These are phyloP conservation scores for Crotophaga sulcirostris DNA, from an alignment of 2,113 vertebrate genomes.

Conservation along the genomic window DNA sequence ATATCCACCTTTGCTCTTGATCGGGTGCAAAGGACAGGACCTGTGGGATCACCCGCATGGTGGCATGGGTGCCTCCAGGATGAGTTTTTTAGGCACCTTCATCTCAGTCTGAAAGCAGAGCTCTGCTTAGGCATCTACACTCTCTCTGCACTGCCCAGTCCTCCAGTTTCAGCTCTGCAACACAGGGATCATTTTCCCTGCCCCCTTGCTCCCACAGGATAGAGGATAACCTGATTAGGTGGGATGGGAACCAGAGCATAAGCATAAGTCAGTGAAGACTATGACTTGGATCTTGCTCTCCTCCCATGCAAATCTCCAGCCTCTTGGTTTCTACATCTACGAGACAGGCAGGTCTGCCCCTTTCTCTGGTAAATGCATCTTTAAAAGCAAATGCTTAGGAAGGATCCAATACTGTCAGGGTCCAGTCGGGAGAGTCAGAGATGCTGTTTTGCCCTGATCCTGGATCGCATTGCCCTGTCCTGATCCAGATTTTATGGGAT, in stretches of 20 bases:
- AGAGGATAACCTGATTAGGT: background rate
- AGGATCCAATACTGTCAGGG: background rate
- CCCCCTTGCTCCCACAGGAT: fast-evolving
- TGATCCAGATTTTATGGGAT: background rate
- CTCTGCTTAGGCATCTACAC: background rate
- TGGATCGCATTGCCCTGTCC: background rate
- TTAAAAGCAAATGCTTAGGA: background rate
- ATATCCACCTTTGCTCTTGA: background rate
- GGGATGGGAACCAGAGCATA: background rate
- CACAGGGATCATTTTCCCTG: background rate
- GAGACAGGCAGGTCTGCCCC: background rate
- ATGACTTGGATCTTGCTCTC: background rate
- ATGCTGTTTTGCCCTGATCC: background rate
- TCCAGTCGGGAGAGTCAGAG: background rate
- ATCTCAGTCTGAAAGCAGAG: background rate
- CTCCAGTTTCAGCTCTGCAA: background rate
- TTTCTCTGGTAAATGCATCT: background rate
- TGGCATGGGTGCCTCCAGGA: background rate
- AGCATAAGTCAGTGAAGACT: background rate
- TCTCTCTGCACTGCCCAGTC: fast-evolving
- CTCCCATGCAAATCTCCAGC: fast-evolving
- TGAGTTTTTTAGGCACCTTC: background rate
- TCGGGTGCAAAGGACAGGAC: background rate
- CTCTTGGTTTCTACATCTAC: background rate
- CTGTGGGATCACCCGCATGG: background rate